phyloP scores from a whole-genome alignment of 1,140 invertebrate genomes.

The Carposina sasakii region DNA sequence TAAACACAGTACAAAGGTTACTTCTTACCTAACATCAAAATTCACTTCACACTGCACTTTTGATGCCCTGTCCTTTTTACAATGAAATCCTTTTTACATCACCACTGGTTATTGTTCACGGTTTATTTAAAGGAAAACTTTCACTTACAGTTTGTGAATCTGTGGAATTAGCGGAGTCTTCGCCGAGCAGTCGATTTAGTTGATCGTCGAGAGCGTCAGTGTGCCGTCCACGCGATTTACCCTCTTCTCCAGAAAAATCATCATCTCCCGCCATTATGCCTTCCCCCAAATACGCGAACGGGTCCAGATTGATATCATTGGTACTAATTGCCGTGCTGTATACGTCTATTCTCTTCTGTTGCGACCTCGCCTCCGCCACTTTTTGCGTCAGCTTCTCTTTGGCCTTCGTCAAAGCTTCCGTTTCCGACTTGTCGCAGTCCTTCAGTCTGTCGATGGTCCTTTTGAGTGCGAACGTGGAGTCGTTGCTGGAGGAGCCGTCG shows the following conservation, averaged over 20 bases:
- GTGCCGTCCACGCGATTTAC: slow-evolving; percentile 32
- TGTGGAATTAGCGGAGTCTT: slow-evolving; percentile 47
- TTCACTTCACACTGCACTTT: slow-evolving; percentile 40
- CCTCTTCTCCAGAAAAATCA: slow-evolving; percentile 38
- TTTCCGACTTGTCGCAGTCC: slow-evolving; percentile 42
- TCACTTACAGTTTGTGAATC: slow-evolving; percentile 59
- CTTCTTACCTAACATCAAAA: slow-evolving; percentile 16
- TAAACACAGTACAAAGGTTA: slow-evolving; percentile 21
- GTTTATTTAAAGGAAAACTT: slow-evolving; percentile 52
- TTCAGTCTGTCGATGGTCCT: slow-evolving; percentile 40
- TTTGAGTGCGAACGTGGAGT: slow-evolving; percentile 64
- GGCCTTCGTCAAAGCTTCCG: slow-evolving; percentile 57
- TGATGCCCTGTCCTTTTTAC: slow-evolving; percentile 38
- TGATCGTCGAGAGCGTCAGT: slow-evolving; percentile 38
- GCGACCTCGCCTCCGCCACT: slow-evolving; percentile 54
- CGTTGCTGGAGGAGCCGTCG: slow-evolving; percentile 68
- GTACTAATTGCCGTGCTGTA: slow-evolving; percentile 67
- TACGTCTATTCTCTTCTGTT: slow-evolving; percentile 64
- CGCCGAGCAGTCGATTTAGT: slow-evolving; percentile 45
- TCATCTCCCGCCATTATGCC: slow-evolving; percentile 66
- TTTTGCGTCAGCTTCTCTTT: slow-evolving; percentile 62
- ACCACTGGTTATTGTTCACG: slow-evolving; percentile 50
- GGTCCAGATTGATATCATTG: slow-evolving; percentile 69
- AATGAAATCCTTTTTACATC: slow-evolving; percentile 31
- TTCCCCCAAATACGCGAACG: slow-evolving; percentile 68